phyloP scores from a whole-genome alignment of 2,888 invertebrate genomes.

The Drosophila koepferae region DNA sequence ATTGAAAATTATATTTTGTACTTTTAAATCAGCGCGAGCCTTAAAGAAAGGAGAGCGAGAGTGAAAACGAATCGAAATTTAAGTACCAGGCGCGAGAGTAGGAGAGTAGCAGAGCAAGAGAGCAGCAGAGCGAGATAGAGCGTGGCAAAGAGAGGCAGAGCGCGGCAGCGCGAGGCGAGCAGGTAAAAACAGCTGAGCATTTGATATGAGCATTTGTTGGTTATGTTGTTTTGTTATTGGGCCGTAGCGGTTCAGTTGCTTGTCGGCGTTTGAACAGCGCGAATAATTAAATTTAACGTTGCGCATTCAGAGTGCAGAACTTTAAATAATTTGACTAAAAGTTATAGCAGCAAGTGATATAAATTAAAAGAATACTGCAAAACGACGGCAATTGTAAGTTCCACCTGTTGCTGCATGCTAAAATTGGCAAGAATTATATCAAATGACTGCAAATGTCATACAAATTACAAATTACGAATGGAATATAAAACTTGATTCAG shows the following conservation, averaged over 20 bases:
- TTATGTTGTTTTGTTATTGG: conserved; percentile 32
- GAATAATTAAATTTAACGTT: conserved; percentile 15
- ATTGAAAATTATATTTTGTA: neutral
- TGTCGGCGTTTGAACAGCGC: conserved; percentile 30
- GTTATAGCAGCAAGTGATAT: conserved; percentile 18
- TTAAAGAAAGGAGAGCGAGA: neutral
- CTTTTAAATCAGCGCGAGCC: neutral
- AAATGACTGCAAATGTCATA: too few relatives aligned
- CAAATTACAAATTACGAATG: neutral
- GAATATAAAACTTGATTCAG: conserved; percentile 13
- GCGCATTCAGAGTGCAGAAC: neutral
- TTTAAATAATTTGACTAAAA: neutral
- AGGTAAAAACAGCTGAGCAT: conserved; percentile 63
- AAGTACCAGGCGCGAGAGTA: neutral
- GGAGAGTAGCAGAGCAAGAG: too few relatives aligned
- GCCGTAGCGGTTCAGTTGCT: conserved; percentile 35
- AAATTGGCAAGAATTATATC: neutral
- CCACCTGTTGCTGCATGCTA: neutral
- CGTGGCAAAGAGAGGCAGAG: neutral
- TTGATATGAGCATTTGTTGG: conserved; percentile 20
- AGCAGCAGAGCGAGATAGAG: neutral
- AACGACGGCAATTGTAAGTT: neutral
- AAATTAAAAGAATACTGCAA: neutral
- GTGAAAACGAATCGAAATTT: conserved; percentile 4
- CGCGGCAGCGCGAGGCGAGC: neutral